A percentile compares a stretch with the other conserved stretches of the same genome.
These are phyloP conservation scores for Scolanthus callimorphus DNA, from an alignment of 92 coral and sea anemone genomes.

Conservation along the genomic window DNA sequence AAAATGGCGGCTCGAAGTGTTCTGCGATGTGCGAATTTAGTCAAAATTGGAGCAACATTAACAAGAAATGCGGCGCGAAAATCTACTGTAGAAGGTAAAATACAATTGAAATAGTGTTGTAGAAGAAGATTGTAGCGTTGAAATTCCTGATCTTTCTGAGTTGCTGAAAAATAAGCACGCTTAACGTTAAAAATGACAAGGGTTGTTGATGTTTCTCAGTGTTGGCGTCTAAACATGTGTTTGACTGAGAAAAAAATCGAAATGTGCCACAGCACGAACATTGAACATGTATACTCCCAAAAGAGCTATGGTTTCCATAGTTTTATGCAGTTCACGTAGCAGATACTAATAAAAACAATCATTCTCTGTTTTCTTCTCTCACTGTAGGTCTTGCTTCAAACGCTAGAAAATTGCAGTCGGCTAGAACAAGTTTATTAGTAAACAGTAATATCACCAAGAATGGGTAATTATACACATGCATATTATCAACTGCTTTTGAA, in stretches of 20 bases:
- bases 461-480: too few species aligned
- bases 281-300: background rate
- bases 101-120: too few species aligned
- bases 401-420: slow-evolving; percentile 40
- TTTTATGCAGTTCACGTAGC: background rate
- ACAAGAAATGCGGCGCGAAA: slow-evolving; percentile 17
- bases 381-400: slow-evolving; percentile 22
- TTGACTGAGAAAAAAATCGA: background rate
- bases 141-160: too few species aligned
- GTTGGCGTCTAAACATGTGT: too few species aligned
- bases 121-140: too few species aligned
- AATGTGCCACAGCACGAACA: background rate
- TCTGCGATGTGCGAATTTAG: slow-evolving; percentile 40
- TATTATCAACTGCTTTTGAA: too few species aligned
- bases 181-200: too few species aligned
- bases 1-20: slow-evolving; percentile 64
- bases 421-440: slow-evolving; percentile 25
- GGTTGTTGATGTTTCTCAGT: too few species aligned
- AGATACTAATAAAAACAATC: too few species aligned
- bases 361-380: slow-evolving; percentile 1
- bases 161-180: too few species aligned
- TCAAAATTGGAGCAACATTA: slow-evolving; percentile 41
- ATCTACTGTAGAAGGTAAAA: slow-evolving; percentile 18
- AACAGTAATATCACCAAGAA: slow-evolving; percentile 36
- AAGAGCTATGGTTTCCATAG: background rate